Evolutionary conservation across 2,113 vertebrate genomes (phyloP).

Genomic region (Candoia aspera): DNA sequence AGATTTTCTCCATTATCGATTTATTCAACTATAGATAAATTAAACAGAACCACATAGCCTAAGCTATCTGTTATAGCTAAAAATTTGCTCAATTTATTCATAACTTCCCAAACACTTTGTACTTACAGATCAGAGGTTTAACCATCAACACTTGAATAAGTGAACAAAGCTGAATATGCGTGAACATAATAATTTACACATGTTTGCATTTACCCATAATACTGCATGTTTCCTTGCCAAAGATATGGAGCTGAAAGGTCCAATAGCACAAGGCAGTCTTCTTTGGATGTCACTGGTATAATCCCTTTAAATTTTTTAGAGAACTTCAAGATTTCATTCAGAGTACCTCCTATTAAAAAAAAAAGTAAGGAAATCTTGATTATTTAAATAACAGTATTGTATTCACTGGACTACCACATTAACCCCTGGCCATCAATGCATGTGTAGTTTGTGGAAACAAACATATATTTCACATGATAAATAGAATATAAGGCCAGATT

Average conservation of each 20-base stretch:
- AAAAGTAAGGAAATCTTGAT: not conserved
- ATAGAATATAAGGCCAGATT: not conserved
- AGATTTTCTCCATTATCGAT: not conserved
- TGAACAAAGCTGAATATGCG: conserved; percentile 6
- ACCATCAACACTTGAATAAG: not conserved
- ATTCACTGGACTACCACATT: not conserved
- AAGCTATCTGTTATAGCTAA: not conserved
- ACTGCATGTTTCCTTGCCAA: conserved; percentile 78
- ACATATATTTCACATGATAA: not conserved
- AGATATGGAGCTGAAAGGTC: conserved; percentile 88
- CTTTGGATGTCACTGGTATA: conserved; percentile 81
- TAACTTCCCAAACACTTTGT: not conserved
- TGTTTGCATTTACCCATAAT: conserved; percentile 82
- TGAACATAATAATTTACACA: not conserved
- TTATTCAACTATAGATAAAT: not conserved
- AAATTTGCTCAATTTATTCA: not conserved
- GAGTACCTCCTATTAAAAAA: conserved; percentile 76
- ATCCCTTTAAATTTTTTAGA: conserved; percentile 77
- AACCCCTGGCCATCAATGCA: not conserved
- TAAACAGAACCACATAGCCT: not conserved
- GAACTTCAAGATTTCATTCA: conserved; percentile 79
- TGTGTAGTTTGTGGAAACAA: not conserved
- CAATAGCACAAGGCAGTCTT: conserved; percentile 74
- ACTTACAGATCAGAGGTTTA: not conserved
- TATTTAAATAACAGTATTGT: not conserved